Evolutionary conservation across 2,888 invertebrate genomes (phyloP).

Genomic region (Pediacus dermestoides): DNA sequence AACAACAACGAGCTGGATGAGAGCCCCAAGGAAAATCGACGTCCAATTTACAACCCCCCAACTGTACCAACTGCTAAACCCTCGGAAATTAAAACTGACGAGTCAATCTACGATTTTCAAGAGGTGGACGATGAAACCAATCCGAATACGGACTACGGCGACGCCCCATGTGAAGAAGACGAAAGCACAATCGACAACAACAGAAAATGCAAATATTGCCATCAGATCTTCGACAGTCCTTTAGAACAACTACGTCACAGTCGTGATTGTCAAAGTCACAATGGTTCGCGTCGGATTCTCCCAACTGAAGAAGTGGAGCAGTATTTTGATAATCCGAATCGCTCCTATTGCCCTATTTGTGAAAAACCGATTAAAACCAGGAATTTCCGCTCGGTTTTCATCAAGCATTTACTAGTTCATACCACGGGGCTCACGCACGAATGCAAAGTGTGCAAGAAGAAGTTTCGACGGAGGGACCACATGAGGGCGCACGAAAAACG

Average conservation of each 20-base stretch:
- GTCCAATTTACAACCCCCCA: too few species aligned
- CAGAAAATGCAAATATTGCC: too few species aligned
- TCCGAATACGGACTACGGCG: too few species aligned
- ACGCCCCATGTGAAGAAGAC: too few species aligned
- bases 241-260: slow-evolving; percentile 21
- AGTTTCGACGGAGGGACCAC: slow-evolving; percentile 17
- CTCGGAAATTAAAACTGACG: too few species aligned
- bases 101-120: too few species aligned
- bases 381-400: slow-evolving; percentile 21
- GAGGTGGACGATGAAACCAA: too few species aligned
- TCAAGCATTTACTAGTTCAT: slow-evolving; percentile 23
- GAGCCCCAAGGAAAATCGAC: too few species aligned
- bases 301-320: slow-evolving; percentile 18
- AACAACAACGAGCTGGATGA: too few species aligned
- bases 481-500: slow-evolving; percentile 6
- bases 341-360: slow-evolving; percentile 23
- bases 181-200: too few species aligned
- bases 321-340: slow-evolving; percentile 22
- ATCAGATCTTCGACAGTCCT: slow-evolving; percentile 14
- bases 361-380: slow-evolving; percentile 21
- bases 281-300: slow-evolving; percentile 12
- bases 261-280: slow-evolving; percentile 16
- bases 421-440: slow-evolving; percentile 17
- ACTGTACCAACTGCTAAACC: too few species aligned
- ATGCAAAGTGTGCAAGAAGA: slow-evolving; percentile 22